Conservation (phyloP, 1,140 invertebrate species). For the Drosophila trapezifrons region DNA sequence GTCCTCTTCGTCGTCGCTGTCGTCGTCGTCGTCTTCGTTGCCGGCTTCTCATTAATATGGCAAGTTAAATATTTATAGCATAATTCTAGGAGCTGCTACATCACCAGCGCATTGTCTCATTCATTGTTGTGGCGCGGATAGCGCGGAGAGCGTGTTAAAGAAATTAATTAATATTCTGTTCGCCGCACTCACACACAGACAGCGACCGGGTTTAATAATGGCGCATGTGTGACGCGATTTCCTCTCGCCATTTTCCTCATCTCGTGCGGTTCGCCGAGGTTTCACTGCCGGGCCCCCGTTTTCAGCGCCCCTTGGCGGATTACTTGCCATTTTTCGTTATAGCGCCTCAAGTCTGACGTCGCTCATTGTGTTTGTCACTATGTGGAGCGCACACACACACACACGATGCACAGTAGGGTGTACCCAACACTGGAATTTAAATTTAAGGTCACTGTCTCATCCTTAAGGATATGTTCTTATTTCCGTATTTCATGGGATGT, state of each 20-base stretch:
- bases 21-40: slow-evolving; percentile 23
- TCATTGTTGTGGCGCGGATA: slow-evolving; percentile 69
- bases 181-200: slow-evolving; percentile 30
- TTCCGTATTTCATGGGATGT: too few relatives aligned
- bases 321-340: slow-evolving; percentile 62
- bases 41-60: slow-evolving; percentile 73
- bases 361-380: slow-evolving; percentile 55
- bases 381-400: slow-evolving; percentile 19
- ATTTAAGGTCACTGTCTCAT: background rate
- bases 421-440: background rate
- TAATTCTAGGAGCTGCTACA: slow-evolving; percentile 76
- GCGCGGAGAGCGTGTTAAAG: slow-evolving; percentile 63
- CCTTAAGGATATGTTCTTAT: too few relatives aligned
- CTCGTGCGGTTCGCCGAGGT: slow-evolving; percentile 62
- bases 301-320: slow-evolving; percentile 27
- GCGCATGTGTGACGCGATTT: slow-evolving; percentile 71
- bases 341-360: slow-evolving; percentile 49
- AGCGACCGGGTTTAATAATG: slow-evolving; percentile 68
- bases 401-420: slow-evolving; percentile 9
- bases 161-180: slow-evolving; percentile 82
- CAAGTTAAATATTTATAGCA: slow-evolving; percentile 83
- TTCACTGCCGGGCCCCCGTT: slow-evolving; percentile 26
- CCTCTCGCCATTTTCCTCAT: slow-evolving; percentile 27
- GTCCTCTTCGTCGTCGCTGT: slow-evolving; percentile 18
- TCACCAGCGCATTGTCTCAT: slow-evolving; percentile 70